Evolutionary conservation across 2,797 vertebrate genomes (phyloP).

Genomic region (Scyliorhinus canicula): DNA sequence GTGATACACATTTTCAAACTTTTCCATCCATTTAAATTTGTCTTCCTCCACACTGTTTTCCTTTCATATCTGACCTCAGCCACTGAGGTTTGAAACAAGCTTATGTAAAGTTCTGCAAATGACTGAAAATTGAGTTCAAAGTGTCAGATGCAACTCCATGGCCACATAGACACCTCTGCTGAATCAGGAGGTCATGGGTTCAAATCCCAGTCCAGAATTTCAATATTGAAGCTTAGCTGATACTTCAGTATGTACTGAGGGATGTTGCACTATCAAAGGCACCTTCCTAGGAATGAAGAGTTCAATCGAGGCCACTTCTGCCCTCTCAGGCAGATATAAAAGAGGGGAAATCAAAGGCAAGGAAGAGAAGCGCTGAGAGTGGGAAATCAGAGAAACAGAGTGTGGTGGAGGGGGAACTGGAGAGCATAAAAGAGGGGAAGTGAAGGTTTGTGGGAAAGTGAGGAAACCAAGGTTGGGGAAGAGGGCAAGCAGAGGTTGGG

Average conservation of each 20-base stretch:
- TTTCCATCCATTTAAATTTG: constrained; percentile 4
- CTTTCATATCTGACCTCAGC: background rate
- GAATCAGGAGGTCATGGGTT: background rate
- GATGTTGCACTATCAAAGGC: background rate
- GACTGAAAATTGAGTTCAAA: background rate
- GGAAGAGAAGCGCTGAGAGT: too few relatives aligned
- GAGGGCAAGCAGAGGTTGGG: background rate
- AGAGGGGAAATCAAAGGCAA: background rate
- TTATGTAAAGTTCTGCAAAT: background rate
- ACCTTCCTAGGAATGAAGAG: background rate
- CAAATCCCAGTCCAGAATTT: background rate
- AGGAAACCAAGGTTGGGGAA: background rate
- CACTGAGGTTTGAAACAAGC: background rate
- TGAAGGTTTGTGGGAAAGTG: too few relatives aligned
- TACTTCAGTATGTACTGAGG: background rate
- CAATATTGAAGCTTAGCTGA: background rate
- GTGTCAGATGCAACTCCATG: background rate
- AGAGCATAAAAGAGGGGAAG: too few relatives aligned
- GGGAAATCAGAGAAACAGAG: too few relatives aligned
- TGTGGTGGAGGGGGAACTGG: too few relatives aligned
- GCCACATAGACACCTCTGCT: background rate
- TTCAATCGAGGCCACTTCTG: background rate
- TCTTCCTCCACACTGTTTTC: background rate
- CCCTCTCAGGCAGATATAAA: background rate
- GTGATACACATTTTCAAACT: constrained; percentile 39